These are phyloP conservation scores for Acanthococcus lagerstroemiae DNA, from an alignment of 2,888 invertebrate species.

Conservation along the genomic window DNA sequence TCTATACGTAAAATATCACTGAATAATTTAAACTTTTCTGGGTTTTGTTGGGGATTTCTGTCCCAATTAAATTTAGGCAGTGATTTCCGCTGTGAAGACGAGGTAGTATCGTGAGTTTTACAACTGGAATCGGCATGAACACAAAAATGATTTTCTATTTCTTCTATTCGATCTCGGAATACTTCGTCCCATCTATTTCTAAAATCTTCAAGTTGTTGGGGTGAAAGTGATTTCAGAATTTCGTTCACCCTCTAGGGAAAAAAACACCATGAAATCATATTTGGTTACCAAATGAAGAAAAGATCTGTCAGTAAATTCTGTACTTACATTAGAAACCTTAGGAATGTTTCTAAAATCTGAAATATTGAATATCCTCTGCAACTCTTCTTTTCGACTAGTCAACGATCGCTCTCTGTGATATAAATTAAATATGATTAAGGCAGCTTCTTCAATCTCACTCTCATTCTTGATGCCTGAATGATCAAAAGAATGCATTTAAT, in stretches of 20 bases:
- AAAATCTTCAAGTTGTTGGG: constrained; percentile 11
- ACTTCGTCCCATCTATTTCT: constrained; percentile 15
- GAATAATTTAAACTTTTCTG: not conserved
- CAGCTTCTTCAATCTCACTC: not conserved
- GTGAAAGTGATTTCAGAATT: constrained; percentile 12
- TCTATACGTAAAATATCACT: constrained; percentile 9
- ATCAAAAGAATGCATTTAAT: not conserved
- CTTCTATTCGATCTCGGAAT: constrained; percentile 12
- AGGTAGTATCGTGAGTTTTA: not conserved
- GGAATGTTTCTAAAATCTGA: constrained; percentile 12
- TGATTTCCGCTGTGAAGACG: not conserved
- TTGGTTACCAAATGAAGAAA: not conserved
- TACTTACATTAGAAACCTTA: constrained; percentile 6
- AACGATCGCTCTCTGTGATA: constrained; percentile 10
- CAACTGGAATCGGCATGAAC: not conserved
- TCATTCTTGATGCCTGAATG: constrained; percentile 1
- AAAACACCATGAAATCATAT: not conserved
- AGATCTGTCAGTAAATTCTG: not conserved
- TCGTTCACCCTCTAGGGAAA: not conserved
- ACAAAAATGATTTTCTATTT: not conserved
- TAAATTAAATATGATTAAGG: constrained; percentile 10
- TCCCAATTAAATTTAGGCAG: not conserved
- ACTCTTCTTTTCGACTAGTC: constrained; percentile 13
- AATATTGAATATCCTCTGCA: constrained; percentile 13
- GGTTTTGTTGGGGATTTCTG: not conserved